Base-by-base conservation (phyloP, 2,797 vertebrate species). In the Sebastes iracundus region DNA sequence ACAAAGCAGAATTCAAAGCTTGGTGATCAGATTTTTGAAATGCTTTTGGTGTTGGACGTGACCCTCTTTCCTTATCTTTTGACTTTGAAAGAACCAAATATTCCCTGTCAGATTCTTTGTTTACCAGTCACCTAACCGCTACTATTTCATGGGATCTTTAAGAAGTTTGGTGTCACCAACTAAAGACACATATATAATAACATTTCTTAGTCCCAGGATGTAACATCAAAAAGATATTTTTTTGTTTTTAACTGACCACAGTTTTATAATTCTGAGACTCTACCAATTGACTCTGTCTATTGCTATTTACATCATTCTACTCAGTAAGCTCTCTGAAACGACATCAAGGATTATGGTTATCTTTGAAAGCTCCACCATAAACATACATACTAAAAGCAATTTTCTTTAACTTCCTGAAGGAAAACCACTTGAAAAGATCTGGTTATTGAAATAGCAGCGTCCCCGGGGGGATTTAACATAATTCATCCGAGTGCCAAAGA, bases 91-190 rank as follows among this genome's bases (percentile, higher is more conserved):
- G 8, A 52, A n/a, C 49, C 49, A 52, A 52, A 52, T 52, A 52
- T n/a, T 52, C 0, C 0, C 0, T 52, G 20, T 14, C 38, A 16
- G 14, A 42, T 42, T 16, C 1, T 14, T 35, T 35, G 0, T 35
- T 35, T 35, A 35, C 35, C 35, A 35, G 35, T 35, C 38, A 16
- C 38, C 38, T 16, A 42, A 16, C 38, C 6, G 14, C 38, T 42
- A 42, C 38, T 42, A 42, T 42, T 42, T 42, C 38, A 42, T 42
- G 38, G 38, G 38, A 42, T 16, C 38, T 42, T 42, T 42, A 42
- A 16, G 14, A 42, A 42, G 14, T 42, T 42, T 42, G 38, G 6
- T 42, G 38, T 46, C 42, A 46, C 42, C 38, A 42, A 42, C 1
- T 18, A 42, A 42, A 42, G 38, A 35, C 33, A 35, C 33, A 35